Base-by-base conservation (phyloP, 2,888 invertebrate genomes). In the Auanema sp. region DNA sequence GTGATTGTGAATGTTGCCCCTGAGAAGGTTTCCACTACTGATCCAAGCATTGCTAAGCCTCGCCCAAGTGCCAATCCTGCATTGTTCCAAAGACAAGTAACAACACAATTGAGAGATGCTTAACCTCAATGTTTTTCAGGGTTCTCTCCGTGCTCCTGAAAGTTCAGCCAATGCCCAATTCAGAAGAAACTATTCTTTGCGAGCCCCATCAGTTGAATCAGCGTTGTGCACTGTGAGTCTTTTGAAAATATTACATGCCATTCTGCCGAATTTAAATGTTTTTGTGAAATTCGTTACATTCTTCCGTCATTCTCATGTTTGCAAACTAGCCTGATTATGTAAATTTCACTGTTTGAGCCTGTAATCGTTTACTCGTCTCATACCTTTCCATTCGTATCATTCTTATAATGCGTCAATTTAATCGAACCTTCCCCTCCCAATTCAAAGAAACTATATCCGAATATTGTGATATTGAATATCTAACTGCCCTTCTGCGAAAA, bases 51-150 rank as follows among this genome's bases (percentile, higher is more conserved):
- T 11, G 71, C 93, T 11, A 93, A 94, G 78, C 94, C 93, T 85
- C 88, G 95, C 58, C 97, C 97, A 1, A 94, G 94, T 84, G 96
- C 96, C 64, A 94, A 96, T 49, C 91, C 92, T 41, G 91, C 91
- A 74, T 90, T 97, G 89, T 88, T 98, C 60, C 92, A 95, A 85
- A 88, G 97, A 41, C 96, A 98, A 86, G 93, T 94, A 73, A 6
- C n/a, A 43, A n/a, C n/a, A n/a, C 21, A 24, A 16, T 18, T 23
- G n/a, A 25, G n/a, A n/a, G n/a, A n/a, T n/a, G n/a, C n/a, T n/a
- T 43, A 18, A 23, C 52, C 25, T 47, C 23, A 8, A 49, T 14
- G 23, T 33, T 47, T 49, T 66, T 16, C 60, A 77, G 72, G 77
- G 78, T 12, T 78, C 79, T 4, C 69, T 78, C 21, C 68, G 76